Conservation (phyloP, 2,888 invertebrate genomes). For the Metacarcinus magister region DNA sequence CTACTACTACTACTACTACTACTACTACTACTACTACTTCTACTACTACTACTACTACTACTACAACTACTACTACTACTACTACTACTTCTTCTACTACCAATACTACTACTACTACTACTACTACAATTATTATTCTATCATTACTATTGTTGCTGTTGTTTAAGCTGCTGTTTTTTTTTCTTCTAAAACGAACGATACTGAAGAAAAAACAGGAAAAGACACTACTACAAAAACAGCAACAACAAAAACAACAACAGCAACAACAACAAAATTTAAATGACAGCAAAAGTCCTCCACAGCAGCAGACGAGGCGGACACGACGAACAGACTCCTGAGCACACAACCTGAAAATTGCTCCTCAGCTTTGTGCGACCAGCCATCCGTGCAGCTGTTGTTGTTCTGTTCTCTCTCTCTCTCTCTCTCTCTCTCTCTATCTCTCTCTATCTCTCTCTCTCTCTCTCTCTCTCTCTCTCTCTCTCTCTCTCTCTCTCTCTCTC, state of each 20-base stretch:
- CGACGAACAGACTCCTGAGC: conserved; percentile 19
- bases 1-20: background rate
- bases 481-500: background rate
- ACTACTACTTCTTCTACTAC: background rate
- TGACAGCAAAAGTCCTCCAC: background rate
- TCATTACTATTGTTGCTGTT: too few species aligned
- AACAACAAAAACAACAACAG: background rate
- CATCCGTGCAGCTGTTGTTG: conserved; percentile 33
- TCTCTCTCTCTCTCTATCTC: background rate
- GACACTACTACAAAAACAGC: too few species aligned
- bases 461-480: conserved; percentile 32
- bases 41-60: conserved; percentile 26
- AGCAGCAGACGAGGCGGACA: background rate
- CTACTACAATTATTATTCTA: background rate
- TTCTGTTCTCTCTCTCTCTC: background rate
- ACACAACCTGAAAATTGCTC: conserved; percentile 55
- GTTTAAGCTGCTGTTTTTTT: too few species aligned
- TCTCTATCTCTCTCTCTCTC: background rate
- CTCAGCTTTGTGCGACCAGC: conserved; percentile 18
- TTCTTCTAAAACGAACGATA: too few species aligned
- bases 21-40: background rate
- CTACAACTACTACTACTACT: background rate
- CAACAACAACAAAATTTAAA: background rate
- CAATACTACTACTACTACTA: background rate
- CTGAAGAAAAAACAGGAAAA: too few species aligned